Base-by-base conservation (phyloP, 2,113 vertebrate genomes). In the Spermophilus dauricus region DNA sequence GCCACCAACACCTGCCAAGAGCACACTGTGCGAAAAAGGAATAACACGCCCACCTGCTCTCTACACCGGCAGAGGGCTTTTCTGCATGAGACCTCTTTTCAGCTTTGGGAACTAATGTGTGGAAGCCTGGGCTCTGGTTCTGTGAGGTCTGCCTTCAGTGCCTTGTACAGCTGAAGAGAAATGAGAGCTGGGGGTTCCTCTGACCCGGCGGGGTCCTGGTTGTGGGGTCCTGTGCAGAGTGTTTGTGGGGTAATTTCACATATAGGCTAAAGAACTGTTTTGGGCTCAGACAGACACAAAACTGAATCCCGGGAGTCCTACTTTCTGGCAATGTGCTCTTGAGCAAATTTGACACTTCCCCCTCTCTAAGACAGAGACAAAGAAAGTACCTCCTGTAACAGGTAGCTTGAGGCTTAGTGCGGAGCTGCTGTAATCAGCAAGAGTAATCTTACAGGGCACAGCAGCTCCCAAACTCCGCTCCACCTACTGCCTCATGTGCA, bases 21-120 rank as follows among this genome's bases (percentile, higher is more conserved):
- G 5, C 58, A 34, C 20, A 2, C 86, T 17, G 51, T 8, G 13
- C 65, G 13, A n/a, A 75, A 56, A 18, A 26, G 70, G 37, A n/a
- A 58, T 24, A 9, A 70, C 9, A 0, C 0, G 2, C 18, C 81
- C 11, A 26, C 48, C n/a, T 0, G 51, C 28, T 32, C 7, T 8
- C 22, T 8, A 7, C 18, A 28, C 63, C n/a, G 42, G 72, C 53
- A 7, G 26, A n/a, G 51, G 45, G 32, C 32, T 24, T 89, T 90
- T 48, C 80, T 5, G 7, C 30, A 4, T 4, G 2, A 0, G 2
- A 56, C 34, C 75, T n/a, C 24, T 1, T 56, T 82, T 72, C 28
- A 53, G 20, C 69, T 26, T 82, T 22, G 53, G 86, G n/a, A 17
- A 42, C 37, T n/a, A 28, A 8, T 1, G 53, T 6, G 22, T n/a